Base-by-base conservation (phyloP, 2,888 invertebrate species). In the Agrotis clavis region DNA sequence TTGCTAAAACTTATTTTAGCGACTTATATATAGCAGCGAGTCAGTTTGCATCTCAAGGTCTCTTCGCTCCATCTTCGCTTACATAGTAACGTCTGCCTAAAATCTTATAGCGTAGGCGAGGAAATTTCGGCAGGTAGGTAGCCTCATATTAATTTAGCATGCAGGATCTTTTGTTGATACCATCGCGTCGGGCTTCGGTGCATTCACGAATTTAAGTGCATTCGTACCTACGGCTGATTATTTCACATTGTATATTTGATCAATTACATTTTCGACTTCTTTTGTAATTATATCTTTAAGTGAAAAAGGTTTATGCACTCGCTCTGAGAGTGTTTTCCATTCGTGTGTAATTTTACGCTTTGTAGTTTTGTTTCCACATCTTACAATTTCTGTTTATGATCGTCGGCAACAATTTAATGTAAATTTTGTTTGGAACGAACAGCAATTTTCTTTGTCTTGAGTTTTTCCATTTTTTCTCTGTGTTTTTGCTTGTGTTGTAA, bases 61-160 rank as follows among this genome's bases (percentile, higher is more conserved):
- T 71, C 21, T n/a, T 80, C 56, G 77, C 74, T 61, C 59, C 45
- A 67, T 70, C 70, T 57, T 81, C 86, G 90, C 90, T 89, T 19
- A 16, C 67, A 87, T 47, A 87, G 81, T 74, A 79, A 56, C 64
- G 13, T 67, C 35, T 59, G 66, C 84, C 69, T 77, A 78, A 73
- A 66, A 25, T 81, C 66, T 79, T 70, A 61, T 41, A 77, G 91
- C 90, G 94, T 94, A 91, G 94, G 94, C 92, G 93, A 94, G 91
- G 93, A 95, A 95, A 94, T 94, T 94, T 94, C 90, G 94, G 93
- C 93, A 94, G 93, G 93, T 94, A 94, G 92, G 93, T 94, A 94
- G 91, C 89, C 89, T 89, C 88, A 92, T 90, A 88, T 88, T 91
- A 92, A 92, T 92, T 90, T 86, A 71, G 82, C 85, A 71, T 73